Percentiles rank a stretch among this genome's conserved stretches.
phyloP scores from a whole-genome alignment of 2,888 invertebrate genomes.

The Dryocosmus kuriphilus region DNA sequence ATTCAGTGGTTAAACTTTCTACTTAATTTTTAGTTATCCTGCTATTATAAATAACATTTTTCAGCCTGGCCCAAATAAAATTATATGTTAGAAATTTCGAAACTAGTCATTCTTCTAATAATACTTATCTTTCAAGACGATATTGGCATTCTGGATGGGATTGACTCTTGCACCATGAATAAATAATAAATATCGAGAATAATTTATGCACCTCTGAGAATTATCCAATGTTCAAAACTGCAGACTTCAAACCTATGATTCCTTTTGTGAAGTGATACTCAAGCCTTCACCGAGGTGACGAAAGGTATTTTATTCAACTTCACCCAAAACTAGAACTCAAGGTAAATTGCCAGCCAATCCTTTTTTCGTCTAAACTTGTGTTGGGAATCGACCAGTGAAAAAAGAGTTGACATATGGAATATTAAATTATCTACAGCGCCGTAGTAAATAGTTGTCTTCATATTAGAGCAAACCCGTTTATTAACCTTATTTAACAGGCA shows the following conservation, averaged over 20 bases:
- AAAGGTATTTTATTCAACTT: constrained; percentile 16
- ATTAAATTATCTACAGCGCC: background rate
- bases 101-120: background rate
- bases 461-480: too few relatives aligned
- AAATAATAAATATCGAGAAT: background rate
- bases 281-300: background rate
- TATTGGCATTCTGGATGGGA: background rate
- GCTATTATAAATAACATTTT: background rate
- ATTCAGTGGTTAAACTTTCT: too few relatives aligned
- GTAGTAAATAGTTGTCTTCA: too few relatives aligned
- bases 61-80: background rate
- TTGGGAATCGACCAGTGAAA: constrained; percentile 6
- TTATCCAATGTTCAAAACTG: background rate
- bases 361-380: constrained; percentile 21
- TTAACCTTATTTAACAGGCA: too few relatives aligned
- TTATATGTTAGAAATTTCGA: background rate
- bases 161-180: background rate
- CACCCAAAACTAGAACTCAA: background rate
- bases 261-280: constrained; percentile 14
- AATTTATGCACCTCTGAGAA: background rate
- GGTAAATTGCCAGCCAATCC: constrained; percentile 12
- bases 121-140: background rate
- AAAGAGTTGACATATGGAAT: background rate
- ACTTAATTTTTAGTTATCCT: background rate
- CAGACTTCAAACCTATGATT: constrained; percentile 5